These are phyloP conservation scores for Drosophila prolongata DNA, from an alignment of 2,888 invertebrate species.

Conservation along the genomic window DNA sequence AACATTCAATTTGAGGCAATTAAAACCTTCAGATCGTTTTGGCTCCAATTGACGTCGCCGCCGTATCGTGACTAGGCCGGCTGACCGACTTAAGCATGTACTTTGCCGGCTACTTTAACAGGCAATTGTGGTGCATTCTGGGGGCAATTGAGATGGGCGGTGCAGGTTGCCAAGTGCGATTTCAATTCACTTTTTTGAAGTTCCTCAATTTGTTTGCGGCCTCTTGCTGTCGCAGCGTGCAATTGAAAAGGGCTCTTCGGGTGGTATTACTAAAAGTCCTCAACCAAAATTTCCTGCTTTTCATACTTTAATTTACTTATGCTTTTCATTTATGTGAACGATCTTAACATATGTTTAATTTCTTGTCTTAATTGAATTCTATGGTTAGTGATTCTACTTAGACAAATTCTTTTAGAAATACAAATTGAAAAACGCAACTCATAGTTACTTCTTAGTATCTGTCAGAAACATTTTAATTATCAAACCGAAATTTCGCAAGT, in stretches of 20 bases:
- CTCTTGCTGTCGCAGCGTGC: slow-evolving; percentile 32
- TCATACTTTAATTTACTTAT: too few relatives aligned
- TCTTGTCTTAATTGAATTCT: too few relatives aligned
- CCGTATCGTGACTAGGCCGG: slow-evolving; percentile 47
- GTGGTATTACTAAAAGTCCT: background rate
- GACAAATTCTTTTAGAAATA: too few relatives aligned
- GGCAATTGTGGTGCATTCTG: slow-evolving; percentile 50
- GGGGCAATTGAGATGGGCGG: slow-evolving; percentile 41
- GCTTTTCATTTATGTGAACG: too few relatives aligned
- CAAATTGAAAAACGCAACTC: too few relatives aligned
- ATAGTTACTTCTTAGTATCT: too few relatives aligned
- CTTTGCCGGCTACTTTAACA: slow-evolving; percentile 62
- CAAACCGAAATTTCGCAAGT: too few relatives aligned
- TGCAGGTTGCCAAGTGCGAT: slow-evolving; percentile 37
- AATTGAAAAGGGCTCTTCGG: slow-evolving; percentile 24
- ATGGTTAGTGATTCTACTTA: too few relatives aligned
- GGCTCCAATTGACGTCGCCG: slow-evolving; percentile 66
- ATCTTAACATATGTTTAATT: too few relatives aligned
- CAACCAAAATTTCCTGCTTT: too few relatives aligned
- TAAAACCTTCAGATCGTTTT: slow-evolving; percentile 75
- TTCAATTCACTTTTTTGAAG: slow-evolving; percentile 34
- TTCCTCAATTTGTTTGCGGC: slow-evolving; percentile 56
- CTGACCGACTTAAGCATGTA: slow-evolving; percentile 62
- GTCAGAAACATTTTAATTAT: too few relatives aligned
- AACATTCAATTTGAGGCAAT: slow-evolving; percentile 74